Evolutionary conservation across 2,113 vertebrate genomes (phyloP), one percentile per base, ranked within the genome.

Genomic region (Piprites chloris): DNA sequence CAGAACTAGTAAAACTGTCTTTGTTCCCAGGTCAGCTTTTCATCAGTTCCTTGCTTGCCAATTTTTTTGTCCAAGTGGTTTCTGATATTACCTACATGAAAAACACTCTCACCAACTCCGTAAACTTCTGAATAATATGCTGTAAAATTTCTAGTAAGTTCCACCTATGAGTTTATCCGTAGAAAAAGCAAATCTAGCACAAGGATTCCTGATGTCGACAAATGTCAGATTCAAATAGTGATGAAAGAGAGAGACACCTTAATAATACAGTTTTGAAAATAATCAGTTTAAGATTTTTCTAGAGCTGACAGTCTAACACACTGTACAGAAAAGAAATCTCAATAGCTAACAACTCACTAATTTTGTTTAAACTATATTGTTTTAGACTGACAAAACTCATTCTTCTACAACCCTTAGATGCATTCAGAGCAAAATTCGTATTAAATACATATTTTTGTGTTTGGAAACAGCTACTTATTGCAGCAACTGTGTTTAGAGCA

Each of bases 71-170:
- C 27, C 11, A 63, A 62, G 19, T 33, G 14, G 1, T 6, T 56
- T 80, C 18, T 80, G 18, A 14, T 56, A 20, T 7, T 47, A 37
- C 16, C 35, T 14, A 30, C 0, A 5, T 30, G 22, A 56, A 86
- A 80, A 55, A 37, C 13, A 2, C 5, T 28, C 22, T 46, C 11
- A 5, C 5, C 8, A 9, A 32, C 32, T 58, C 16, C 2, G 0
- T 14, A 10, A 69, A 26, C 9, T 47, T 63, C 28, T 71, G 55
- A 63, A 41, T 9, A 44, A 82, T 3, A 2, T 53, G 5, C 50
- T 44, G 7, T 10, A 83, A 82, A 82, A 75, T 28, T 4, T 7
- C 5, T 35, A 37, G 26, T 6, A 39, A 61, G n/a, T 30, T 61
- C 24, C 15, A 73, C 6, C 14, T 41, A 18, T 7, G 7, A 12